A percentile compares a stretch with the other conserved stretches of the same genome.
phyloP scores from a whole-genome alignment of 2,888 invertebrate species.

The Zeuzera pyrina region DNA sequence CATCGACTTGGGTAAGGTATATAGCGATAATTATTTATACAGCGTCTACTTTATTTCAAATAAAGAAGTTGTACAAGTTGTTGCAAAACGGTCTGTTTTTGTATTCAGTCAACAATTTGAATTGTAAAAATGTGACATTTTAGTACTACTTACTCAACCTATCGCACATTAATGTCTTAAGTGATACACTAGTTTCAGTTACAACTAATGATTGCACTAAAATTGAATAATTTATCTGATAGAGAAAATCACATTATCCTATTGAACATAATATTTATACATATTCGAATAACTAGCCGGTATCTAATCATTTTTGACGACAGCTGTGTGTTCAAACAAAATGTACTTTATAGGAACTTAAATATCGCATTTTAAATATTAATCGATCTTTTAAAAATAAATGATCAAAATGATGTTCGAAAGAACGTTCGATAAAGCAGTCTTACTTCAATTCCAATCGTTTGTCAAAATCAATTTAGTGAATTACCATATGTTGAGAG shows the following conservation, averaged over 20 bases:
- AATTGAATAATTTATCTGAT: constrained; percentile 66
- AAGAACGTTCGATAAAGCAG: constrained; percentile 51
- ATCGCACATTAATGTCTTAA: constrained; percentile 53
- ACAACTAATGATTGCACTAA: constrained; percentile 72
- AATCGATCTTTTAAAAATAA: constrained; percentile 7
- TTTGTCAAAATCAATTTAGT: constrained; percentile 17
- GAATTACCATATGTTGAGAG: neutral
- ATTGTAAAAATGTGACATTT: constrained; percentile 54
- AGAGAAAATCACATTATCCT: constrained; percentile 47
- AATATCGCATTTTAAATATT: constrained; percentile 22
- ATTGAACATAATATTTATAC: constrained; percentile 6
- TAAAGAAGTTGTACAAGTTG: constrained; percentile 48
- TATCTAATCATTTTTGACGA: constrained; percentile 2
- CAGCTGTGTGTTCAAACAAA: constrained; percentile 30
- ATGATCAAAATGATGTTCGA: constrained; percentile 24
- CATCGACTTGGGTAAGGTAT: constrained; percentile 47
- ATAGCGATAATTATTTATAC: constrained; percentile 50
- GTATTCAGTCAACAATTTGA: constrained; percentile 58
- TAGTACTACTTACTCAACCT: constrained; percentile 49
- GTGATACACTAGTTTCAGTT: constrained; percentile 53
- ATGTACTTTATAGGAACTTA: constrained; percentile 38
- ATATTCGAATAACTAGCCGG: neutral
- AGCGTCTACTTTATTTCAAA: constrained; percentile 43
- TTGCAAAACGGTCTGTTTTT: constrained; percentile 48
- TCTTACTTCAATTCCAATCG: constrained; percentile 68